Base-by-base conservation (phyloP, 2,113 vertebrate species). In the Ifrita kowaldi region DNA sequence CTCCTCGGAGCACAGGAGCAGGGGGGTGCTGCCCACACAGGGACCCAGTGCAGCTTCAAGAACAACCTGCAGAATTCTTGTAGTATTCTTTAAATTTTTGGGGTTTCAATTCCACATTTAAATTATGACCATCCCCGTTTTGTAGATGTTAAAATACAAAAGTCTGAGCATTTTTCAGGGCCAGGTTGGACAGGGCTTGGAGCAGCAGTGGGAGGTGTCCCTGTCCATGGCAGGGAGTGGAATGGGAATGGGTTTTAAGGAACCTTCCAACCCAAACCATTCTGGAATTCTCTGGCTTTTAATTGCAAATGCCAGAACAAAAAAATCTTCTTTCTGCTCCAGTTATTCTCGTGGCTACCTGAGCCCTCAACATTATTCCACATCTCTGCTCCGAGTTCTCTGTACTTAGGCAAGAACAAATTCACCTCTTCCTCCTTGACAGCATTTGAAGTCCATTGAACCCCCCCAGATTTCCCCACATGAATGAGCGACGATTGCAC, bases 401-500 rank as follows among this genome's bases (percentile, higher is more conserved):
- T 53, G 56, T 52, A 28, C 32, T 52, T 1, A 19, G 41, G 16
- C 39, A 39, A 27, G 60, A 52, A 33, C 80, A 60, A 68, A 39
- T 27, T 44, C 55, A 65, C 30, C 6, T 2, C 89, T 74, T 70
- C 44, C 50, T 64, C 78, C 23, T 3, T 18, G 76, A 24, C 41
- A 59, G 4, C 27, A 17, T 13, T 12, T 17, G 14, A 39, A 59
- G 10, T 3, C 26, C 27, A 3, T 2, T 3, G 46, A 80, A 11
- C 17, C 24, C 35, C 70, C 52, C 3, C 44, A 3, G 21, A 7
- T 50, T 33, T 49, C 83, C 56, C 62, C 71, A 16, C 16, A 1
- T 12, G 15, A 19, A 3, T 10, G 15, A 33, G 9, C 73, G 21
- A 2, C 1, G 22, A 19, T 7, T 5, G 17, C 4, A 11, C 0